Evolutionary conservation across 2,113 vertebrate species (phyloP), one percentile per base, ranked within the genome.

Genomic region (Bubo scandiacus): DNA sequence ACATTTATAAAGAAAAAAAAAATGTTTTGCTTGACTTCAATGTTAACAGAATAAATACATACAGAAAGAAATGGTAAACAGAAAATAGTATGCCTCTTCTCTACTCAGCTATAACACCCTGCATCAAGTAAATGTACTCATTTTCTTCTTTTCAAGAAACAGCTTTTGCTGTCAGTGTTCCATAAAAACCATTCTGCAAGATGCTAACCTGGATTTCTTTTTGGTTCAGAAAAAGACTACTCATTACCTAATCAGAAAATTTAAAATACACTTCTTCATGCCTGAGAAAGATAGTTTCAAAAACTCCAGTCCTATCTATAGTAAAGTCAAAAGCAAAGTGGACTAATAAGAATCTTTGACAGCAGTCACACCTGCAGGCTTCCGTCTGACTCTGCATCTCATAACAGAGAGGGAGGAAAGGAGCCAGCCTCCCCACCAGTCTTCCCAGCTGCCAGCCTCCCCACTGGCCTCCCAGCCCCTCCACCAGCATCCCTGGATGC

Each of bases 61-160:
- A 92, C 45, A 86, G 55, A 94, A 95, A 94, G 45, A 70, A 81
- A 43, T 40, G 45, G 42, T 95, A 94, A 95, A 92, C 6, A 92
- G 81, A 90, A 96, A 95, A 94, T 68, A 81, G 67, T 68, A 82
- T 94, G 61, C 49, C 52, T 91, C 32, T 94, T 85, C 80, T 92
- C 59, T 66, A 59, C 73, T 91, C 58, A 91, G 58, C 32, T 95
- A 15, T 82, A 94, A 94, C 15, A 94, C 52, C 38, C 52, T 67
- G 55, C 32, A 68, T 91, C 93, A 91, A 96, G 73, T 90, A 90
- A 93, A 96, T 68, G 20, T 54, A 82, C 74, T 96, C 58, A 90
- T 92, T 97, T 93, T 86, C 91, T 89, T 94, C 91, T 87, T 96
- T 95, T 95, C 73, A 92, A 80, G 71, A 94, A 91, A 70, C 66